Base-by-base conservation (phyloP, 2,797 vertebrate genomes). In the Tamandua tetradactyla region DNA sequence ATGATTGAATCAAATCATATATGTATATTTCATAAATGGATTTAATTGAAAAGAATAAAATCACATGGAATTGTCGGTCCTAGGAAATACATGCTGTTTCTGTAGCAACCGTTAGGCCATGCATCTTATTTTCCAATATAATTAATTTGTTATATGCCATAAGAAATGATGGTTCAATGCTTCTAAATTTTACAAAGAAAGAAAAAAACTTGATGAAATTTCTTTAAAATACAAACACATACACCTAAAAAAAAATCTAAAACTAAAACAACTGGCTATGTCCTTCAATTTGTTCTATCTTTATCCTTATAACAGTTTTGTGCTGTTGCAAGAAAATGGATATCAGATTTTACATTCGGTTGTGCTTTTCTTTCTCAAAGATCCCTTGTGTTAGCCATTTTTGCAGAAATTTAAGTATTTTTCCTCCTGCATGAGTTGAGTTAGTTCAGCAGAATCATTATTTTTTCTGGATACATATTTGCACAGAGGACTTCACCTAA, bases 401-500 rank as follows among this genome's bases (percentile, higher is more conserved):
- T 95, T 98, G 97, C 47, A 98, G 98, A 35, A 98, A 96, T 23
- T 98, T 40, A 75, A 96, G 98, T 92, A 98, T 83, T 40, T 97
- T 97, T 87, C 98, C 97, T 25, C 98, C 97, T 91, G 98, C 98
- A 81, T 97, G 62, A 40, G 55, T 74, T 97, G 62, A 40, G 55
- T 74, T 79, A 99, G 97, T 96, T 98, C 97, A 27, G 91, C 94
- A 62, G 96, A 98, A 93, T 99, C 98, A 89, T 98, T 91, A 3
- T 92, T 80, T 98, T 96, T 69, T 98, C 97, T 11, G 98, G 98
- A 96, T 98, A 98, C 98, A 98, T 98, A 97, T 99, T 98, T 72
- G 98, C 98, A 96, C 98, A 99, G 87, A 98, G 98, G 74, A 98
- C 98, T n/a, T 98, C 98, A 97, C 98, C 98, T 98, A 96, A 76